Evolutionary conservation across 2,797 vertebrate genomes (phyloP).

Genomic region (Onychomys leucogaster): DNA sequence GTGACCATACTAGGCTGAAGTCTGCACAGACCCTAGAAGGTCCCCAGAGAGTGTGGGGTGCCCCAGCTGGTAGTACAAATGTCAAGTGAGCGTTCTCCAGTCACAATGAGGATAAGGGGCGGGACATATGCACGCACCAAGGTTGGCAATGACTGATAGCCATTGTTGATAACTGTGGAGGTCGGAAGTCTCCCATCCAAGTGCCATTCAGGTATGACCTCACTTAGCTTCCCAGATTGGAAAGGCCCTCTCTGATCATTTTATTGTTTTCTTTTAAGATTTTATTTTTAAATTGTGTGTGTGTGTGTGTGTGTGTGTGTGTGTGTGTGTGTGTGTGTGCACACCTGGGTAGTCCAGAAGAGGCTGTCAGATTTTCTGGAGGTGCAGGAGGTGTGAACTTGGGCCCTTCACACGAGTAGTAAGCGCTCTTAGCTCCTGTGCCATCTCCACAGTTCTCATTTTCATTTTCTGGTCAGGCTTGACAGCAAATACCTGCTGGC

Average conservation of each 20-base stretch:
- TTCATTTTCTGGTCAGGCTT: background rate
- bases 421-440: too few relatives aligned
- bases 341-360: background rate
- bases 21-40: background rate
- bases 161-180: background rate
- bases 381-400: background rate
- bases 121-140: background rate
- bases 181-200: background rate
- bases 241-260: background rate
- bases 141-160: rapidly evolving
- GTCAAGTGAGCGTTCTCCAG: background rate
- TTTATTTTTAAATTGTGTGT: background rate
- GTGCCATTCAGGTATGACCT: background rate
- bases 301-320: background rate
- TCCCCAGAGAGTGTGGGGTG: rapidly evolving
- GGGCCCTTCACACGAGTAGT: background rate
- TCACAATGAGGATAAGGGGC: background rate
- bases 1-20: background rate
- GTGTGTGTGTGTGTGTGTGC: background rate
- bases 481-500: background rate
- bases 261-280: background rate
- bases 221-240: background rate
- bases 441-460: background rate
- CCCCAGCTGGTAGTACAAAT: background rate
- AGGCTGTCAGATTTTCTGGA: background rate